Evolutionary conservation across 2,888 invertebrate genomes (phyloP).

Genomic region (Eristalinus aeneus): DNA sequence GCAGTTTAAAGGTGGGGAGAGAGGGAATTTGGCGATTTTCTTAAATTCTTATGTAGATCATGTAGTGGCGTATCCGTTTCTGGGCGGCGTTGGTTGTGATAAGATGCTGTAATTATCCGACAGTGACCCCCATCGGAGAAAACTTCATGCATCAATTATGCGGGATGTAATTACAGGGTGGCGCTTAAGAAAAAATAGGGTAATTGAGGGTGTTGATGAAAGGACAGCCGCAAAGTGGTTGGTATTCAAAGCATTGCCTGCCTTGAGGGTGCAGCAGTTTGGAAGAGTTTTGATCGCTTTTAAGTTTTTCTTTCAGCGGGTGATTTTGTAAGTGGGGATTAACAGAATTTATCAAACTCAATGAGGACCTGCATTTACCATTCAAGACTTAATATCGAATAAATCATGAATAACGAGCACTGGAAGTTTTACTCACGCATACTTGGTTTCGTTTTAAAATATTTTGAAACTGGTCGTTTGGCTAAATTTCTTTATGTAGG

Average conservation of each 20-base stretch:
- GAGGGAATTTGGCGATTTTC: not conserved
- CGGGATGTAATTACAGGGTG: not conserved
- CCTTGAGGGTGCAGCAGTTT: too few species aligned
- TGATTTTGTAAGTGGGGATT: too few species aligned
- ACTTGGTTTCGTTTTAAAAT: too few species aligned
- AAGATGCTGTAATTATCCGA: not conserved
- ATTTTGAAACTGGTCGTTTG: too few species aligned
- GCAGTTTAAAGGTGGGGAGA: not conserved
- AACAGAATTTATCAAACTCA: too few species aligned
- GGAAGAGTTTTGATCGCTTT: too few species aligned
- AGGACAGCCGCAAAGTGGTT: not conserved
- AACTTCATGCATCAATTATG: not conserved
- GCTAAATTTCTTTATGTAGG: too few species aligned
- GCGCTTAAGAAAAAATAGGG: not conserved
- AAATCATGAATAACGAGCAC: too few species aligned
- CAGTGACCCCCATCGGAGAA: not conserved
- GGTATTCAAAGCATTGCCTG: not conserved
- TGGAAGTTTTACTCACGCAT: too few species aligned
- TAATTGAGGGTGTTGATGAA: not conserved
- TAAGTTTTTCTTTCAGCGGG: too few species aligned
- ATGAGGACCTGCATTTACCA: too few species aligned
- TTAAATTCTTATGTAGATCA: not conserved
- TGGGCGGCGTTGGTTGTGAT: not conserved
- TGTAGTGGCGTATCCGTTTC: not conserved
- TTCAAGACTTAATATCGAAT: too few species aligned